phyloP scores from a whole-genome alignment of 2,113 vertebrate genomes.

The Chlorodrepanis virens region DNA sequence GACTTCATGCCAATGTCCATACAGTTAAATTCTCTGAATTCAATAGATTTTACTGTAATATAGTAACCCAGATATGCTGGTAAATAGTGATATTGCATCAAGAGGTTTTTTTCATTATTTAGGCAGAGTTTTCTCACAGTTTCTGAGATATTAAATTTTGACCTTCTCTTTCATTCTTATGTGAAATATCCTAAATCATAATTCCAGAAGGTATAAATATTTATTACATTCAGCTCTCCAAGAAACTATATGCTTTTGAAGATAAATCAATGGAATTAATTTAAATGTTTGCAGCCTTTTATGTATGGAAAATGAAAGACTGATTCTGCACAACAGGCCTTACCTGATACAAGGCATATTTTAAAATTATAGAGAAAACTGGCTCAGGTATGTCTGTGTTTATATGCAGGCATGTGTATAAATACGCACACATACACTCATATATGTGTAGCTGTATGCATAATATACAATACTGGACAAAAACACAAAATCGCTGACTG shows the following conservation, averaged over 20 bases:
- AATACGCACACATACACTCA: background rate
- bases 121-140: background rate
- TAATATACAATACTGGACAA: background rate
- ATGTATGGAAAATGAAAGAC: background rate
- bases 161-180: background rate
- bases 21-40: background rate
- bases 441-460: accelerated
- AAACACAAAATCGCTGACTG: accelerated
- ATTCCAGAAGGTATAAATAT: background rate
- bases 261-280: background rate
- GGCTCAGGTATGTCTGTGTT: background rate
- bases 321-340: background rate
- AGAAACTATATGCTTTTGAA: background rate
- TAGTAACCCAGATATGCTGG: background rate
- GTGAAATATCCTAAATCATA: background rate
- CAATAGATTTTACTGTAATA: background rate
- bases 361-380: background rate
- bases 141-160: background rate
- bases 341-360: background rate
- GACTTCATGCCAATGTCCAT: background rate
- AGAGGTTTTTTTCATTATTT: background rate
- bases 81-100: background rate
- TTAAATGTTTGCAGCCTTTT: background rate
- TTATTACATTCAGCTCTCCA: background rate
- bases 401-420: background rate